Percentiles rank a stretch among this genome's conserved stretches.
These are phyloP conservation scores for Potamarius usumacintae DNA, from an alignment of 2,113 vertebrate species.

Conservation along the genomic window DNA sequence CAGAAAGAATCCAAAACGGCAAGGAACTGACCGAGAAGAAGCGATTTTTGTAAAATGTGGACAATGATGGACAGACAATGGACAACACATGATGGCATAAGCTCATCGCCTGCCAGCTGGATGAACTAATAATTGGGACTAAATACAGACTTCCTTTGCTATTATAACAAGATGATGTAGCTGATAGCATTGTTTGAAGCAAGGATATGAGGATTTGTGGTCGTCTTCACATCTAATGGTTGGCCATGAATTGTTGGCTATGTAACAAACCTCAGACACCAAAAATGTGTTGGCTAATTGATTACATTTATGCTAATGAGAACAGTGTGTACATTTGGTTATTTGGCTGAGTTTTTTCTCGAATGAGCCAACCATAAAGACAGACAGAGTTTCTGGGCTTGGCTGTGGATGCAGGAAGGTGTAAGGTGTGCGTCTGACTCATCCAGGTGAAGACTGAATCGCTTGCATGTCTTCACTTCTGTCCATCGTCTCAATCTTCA, in stretches of 20 bases:
- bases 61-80: too few species aligned
- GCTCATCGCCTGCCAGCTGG: too few species aligned
- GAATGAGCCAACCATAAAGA: neutral
- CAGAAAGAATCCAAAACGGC: too few species aligned
- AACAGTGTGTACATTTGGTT: neutral
- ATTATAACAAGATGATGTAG: neutral
- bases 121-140: too few species aligned
- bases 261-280: neutral
- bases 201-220: neutral
- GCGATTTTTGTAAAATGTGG: too few species aligned
- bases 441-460: constrained; percentile 14
- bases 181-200: neutral
- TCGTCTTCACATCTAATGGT: neutral
- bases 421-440: constrained; percentile 10
- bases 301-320: neutral
- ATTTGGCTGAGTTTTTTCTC: neutral
- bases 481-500: constrained; percentile 52
- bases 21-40: too few species aligned
- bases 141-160: neutral
- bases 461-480: constrained; percentile 19
- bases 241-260: neutral
- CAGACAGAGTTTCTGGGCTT: constrained; percentile 24
- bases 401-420: neutral
- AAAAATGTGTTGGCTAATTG: neutral
- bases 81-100: too few species aligned